Conservation (phyloP, 2,797 vertebrate genomes). For the Sarcophilus harrisii region DNA sequence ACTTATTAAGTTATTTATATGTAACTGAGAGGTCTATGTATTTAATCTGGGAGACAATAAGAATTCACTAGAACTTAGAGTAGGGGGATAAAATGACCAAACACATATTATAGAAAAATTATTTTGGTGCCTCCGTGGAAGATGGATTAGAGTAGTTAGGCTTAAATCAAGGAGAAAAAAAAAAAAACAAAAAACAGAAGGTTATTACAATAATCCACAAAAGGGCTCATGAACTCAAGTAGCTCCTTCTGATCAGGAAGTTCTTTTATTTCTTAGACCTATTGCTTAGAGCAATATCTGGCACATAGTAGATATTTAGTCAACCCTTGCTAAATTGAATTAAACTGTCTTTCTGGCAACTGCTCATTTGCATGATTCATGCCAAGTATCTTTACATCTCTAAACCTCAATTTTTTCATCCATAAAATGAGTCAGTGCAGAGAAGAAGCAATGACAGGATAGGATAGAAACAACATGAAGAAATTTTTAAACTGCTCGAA, state of each 20-base stretch:
- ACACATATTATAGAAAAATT: background rate
- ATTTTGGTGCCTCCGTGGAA: background rate
- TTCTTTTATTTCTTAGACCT: background rate
- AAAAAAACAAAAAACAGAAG: background rate
- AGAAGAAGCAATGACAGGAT: background rate
- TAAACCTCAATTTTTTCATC: background rate
- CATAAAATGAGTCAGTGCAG: background rate
- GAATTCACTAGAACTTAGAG: background rate
- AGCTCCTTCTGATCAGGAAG: background rate
- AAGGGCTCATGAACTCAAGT: background rate
- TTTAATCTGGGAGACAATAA: background rate
- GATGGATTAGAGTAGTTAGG: background rate
- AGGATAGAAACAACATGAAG: constrained; percentile 8
- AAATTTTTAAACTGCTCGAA: constrained; percentile 18
- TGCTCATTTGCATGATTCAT: background rate
- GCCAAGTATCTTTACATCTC: background rate
- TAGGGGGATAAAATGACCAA: background rate
- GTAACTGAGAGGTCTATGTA: background rate
- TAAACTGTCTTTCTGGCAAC: background rate
- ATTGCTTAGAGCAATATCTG: background rate
- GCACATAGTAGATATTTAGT: background rate
- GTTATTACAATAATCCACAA: background rate
- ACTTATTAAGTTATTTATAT: background rate
- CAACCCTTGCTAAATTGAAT: background rate
- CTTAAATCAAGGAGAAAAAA: background rate